phyloP scores from a whole-genome alignment of 2,888 invertebrate species.

The Oscheius sp. region DNA sequence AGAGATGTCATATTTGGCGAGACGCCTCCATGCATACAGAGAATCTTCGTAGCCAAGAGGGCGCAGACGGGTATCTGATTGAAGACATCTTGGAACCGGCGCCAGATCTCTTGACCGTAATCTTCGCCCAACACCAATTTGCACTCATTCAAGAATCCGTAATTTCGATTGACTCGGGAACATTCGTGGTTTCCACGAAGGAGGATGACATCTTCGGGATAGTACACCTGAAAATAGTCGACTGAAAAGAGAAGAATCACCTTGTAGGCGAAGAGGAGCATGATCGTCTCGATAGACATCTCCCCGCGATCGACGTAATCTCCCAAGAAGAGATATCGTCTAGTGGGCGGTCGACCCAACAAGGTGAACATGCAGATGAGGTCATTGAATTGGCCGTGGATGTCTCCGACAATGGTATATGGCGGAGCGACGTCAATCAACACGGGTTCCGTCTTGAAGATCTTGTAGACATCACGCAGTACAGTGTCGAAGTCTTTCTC shows the following conservation, averaged over 20 bases:
- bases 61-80: constrained; percentile 58
- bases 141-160: constrained; percentile 59
- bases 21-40: constrained; percentile 63
- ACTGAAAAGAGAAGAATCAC: no score
- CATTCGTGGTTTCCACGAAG: constrained; percentile 57
- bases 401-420: constrained; percentile 53
- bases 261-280: constrained; percentile 47
- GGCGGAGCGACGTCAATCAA: constrained; percentile 59
- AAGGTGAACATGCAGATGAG: constrained; percentile 62
- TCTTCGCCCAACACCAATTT: constrained; percentile 35
- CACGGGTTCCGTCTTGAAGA: constrained; percentile 49
- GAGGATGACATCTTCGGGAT: no score
- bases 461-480: constrained; percentile 41
- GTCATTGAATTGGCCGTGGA: constrained; percentile 61
- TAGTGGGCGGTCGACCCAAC: constrained; percentile 54
- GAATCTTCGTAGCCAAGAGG: constrained; percentile 52
- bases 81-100: constrained; percentile 59
- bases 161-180: no score
- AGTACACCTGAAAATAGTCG: no score
- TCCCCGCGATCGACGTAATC: constrained; percentile 65
- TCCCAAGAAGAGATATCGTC: constrained; percentile 54
- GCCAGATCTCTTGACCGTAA: constrained; percentile 50
- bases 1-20: constrained; percentile 54
- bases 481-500: constrained; percentile 49
- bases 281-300: constrained; percentile 58